Base-by-base conservation (phyloP, 2,113 vertebrate genomes). In the Phyllostomus discolor region DNA sequence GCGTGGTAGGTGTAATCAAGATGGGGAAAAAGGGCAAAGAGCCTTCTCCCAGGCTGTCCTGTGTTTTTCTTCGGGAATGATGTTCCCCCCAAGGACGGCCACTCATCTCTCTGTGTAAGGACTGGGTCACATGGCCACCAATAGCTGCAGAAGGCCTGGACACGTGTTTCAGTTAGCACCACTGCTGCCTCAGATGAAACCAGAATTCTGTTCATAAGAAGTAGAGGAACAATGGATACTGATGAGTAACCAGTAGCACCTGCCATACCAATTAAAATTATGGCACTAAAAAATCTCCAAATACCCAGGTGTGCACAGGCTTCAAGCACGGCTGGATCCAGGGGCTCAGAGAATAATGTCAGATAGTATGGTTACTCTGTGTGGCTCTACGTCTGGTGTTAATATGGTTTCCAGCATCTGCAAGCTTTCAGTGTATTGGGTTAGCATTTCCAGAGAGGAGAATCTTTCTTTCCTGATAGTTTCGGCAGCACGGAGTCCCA, bases 291-390 rank as follows among this genome's bases (percentile, higher is more conserved):
- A 38, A 64, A 9, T 26, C 16, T 16, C 20, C 20, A 35, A n/a
- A 5, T 3, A 59, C 57, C 50, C 22, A 41, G 7, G 31, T 22
- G 1, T 35, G 16, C 0, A 0, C 1, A 14, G 52, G 59, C 57
- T 59, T 82, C 87, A 93, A 88, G 79, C 46, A 75, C 1, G 26
- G 72, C 78, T 86, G 69, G 69, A 93, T 82, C 90, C 80, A 75
- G 62, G 52, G 15, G 17, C 26, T 83, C 54, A 75, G 54, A 50
- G 41, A 86, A 1, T 1, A 26, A 43, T 10, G 24, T 48, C 59
- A 41, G 84, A 7, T 22, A 24, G 10, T 4, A 19, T 26, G 50
- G 35, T 46, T 31, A 31, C 26, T 48, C 73, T 78, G 3, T 62
- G 64, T 28, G 66, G 38, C 20, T 66, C 78, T 14, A 64, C 4